A percentile compares a stretch with the other conserved stretches of the same genome.
Conservation (phyloP, 2,113 vertebrate genomes). For the Hymenochirus boettgeri region DNA sequence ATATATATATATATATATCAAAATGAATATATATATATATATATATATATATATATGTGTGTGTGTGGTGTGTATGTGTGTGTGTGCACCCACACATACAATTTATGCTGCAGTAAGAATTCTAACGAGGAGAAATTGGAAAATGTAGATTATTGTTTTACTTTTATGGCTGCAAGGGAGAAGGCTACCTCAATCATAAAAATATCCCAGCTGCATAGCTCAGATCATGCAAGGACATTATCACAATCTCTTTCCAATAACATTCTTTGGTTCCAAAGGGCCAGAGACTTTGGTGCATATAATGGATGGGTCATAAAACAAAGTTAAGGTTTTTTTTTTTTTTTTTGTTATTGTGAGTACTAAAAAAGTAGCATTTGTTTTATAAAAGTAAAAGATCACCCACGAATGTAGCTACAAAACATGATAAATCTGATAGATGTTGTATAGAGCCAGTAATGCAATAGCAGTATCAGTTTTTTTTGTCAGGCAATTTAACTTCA, state of each 20-base stretch:
- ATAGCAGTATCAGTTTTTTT: constrained; percentile 52
- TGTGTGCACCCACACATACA: no score
- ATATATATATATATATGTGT: no score
- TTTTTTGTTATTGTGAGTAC: constrained; percentile 31
- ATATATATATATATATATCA: no score
- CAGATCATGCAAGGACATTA: constrained; percentile 41
- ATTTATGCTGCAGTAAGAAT: constrained; percentile 29
- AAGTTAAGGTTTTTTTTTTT: constrained; percentile 34
- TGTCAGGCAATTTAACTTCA: constrained; percentile 66
- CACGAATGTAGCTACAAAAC: constrained; percentile 20
- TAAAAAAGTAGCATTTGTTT: constrained; percentile 37
- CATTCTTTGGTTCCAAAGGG: constrained; percentile 3
- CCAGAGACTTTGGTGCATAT: constrained; percentile 35
- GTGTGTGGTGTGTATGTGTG: no score
- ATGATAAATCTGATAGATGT: constrained; percentile 45
- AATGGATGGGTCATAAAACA: constrained; percentile 42
- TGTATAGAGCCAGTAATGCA: constrained; percentile 52
- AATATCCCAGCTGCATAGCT: constrained; percentile 40
- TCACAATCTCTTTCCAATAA: constrained; percentile 35
- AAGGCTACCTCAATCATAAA: constrained; percentile 41
- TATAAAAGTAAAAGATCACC: constrained; percentile 25
- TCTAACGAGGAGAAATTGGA: constrained; percentile 44
- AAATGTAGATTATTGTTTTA: constrained; percentile 28
- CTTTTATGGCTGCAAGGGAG: constrained; percentile 44
- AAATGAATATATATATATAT: no score